A percentile compares a stretch with the other conserved stretches of the same genome.
phyloP scores from a whole-genome alignment of 2,797 vertebrate genomes.

The Siniperca scherzeri region DNA sequence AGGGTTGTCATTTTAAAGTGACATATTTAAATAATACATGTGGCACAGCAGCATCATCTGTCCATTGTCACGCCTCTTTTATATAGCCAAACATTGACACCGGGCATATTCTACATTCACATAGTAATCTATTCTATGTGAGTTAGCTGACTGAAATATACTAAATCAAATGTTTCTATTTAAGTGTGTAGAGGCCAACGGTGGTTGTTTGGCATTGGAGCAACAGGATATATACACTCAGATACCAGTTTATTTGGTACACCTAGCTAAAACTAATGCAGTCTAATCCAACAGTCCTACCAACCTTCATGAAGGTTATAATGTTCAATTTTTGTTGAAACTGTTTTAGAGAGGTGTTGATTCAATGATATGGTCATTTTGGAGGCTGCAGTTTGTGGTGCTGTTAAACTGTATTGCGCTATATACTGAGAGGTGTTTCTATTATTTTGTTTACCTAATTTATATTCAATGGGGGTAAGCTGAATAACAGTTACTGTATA shows the following conservation, averaged over 20 bases:
- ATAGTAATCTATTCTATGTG: not conserved
- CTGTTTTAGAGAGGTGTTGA: not conserved
- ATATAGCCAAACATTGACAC: not conserved
- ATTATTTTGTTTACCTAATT: not conserved
- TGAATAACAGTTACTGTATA: not conserved
- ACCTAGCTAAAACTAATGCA: not conserved
- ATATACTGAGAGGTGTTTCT: not conserved
- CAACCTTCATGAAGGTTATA: not conserved
- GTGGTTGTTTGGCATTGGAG: not conserved
- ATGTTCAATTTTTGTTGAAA: not conserved
- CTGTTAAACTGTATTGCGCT: not conserved
- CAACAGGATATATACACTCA: not conserved
- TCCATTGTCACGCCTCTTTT: no score
- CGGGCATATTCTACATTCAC: not conserved
- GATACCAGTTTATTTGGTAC: not conserved
- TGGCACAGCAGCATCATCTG: no score
- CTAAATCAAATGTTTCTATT: not conserved
- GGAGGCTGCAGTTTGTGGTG: not conserved
- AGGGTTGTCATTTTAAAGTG: no score
- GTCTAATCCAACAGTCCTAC: not conserved
- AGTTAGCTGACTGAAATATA: not conserved
- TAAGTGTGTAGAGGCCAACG: no score
- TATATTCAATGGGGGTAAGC: not conserved
- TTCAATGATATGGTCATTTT: not conserved
- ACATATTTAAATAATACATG: no score